Base-by-base conservation (phyloP, 2,113 vertebrate genomes). In the Hypomesus transpacificus region DNA sequence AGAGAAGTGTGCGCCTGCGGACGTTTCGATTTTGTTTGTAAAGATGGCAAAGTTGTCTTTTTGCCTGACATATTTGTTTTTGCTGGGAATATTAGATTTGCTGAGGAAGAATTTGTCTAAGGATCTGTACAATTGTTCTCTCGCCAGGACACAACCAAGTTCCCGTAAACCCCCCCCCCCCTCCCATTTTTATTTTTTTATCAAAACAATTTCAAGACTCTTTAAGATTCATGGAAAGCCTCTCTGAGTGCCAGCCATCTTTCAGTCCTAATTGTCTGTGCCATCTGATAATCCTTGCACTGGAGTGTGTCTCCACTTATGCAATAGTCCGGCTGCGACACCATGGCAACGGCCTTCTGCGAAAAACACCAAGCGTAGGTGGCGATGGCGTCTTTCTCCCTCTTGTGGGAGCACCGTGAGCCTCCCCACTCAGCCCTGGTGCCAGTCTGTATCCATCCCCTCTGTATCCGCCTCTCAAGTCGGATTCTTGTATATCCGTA, bases 301-400 rank as follows among this genome's bases (percentile, higher is more conserved):
- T 46, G 31, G n/a, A 28, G 18, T 39, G 7, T 28, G 13, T 46
- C 39, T 46, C 39, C 39, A 46, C 9, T 46, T 46, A 46, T 46
- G 34, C 17, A 64, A 18, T 31, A n/a, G 34, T 34, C 63, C 4
- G 34, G 39, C 34, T 3, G 11, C n/a, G n/a, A 22, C 20, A 9
- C 39, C 63, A 65, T 65, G 63, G 63, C 34, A 65, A 65, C 63
- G 14, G 63, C 46, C 8, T 11, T 50, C 63, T 14, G 21, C 18
- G 11, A 39, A 50, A 22, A 65, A 20, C 18, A 16, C 20, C 14
- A 39, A 18, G 63, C 34, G 63, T 50, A 65, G 63, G 63, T 14
- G 63, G 63, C n/a, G 31, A 46, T 46, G 62, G 34, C 17, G 61
- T n/a, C 63, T 65, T 50, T 21, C 14, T 31, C 60, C 24, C 60